Conservation (phyloP, 2,113 vertebrate genomes). For the Phoenicopterus ruber region DNA sequence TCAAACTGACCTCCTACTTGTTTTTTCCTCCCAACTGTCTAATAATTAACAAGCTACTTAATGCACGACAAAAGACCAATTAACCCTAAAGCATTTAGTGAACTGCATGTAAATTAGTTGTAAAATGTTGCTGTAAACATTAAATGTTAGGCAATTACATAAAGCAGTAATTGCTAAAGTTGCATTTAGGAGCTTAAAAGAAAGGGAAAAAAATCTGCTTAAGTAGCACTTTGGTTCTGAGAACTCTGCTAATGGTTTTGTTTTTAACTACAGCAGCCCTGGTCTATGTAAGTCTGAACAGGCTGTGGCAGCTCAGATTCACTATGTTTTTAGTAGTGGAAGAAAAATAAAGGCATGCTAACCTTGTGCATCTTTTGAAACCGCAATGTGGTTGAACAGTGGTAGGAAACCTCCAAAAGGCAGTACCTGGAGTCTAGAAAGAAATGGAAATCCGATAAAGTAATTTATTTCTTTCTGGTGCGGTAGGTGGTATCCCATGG, state of each 20-base stretch:
- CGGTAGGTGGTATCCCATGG: background rate
- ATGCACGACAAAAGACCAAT: constrained; percentile 66
- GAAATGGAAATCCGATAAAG: background rate
- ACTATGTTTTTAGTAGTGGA: background rate
- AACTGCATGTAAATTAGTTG: constrained; percentile 70
- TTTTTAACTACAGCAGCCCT: background rate
- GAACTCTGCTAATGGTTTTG: constrained; percentile 41
- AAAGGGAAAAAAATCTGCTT: constrained; percentile 28
- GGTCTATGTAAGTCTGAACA: background rate
- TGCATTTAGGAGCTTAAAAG: constrained; percentile 60
- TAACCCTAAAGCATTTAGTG: constrained; percentile 66
- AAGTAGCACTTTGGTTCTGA: constrained; percentile 10
- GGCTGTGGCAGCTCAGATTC: background rate
- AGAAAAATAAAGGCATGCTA: background rate
- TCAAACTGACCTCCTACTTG: constrained; percentile 57
- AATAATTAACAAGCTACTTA: constrained; percentile 79
- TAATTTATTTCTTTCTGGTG: background rate
- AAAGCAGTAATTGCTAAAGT: constrained; percentile 66
- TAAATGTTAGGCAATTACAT: constrained; percentile 73
- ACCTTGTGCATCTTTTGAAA: background rate
- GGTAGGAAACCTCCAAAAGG: background rate
- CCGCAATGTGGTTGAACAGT: rapidly evolving
- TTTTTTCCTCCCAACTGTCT: constrained; percentile 49
- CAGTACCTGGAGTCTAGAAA: background rate
- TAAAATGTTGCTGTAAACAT: constrained; percentile 72